Evolutionary conservation across 2,888 invertebrate species (phyloP), one percentile per base, ranked within the genome.

Genomic region (Deroplatys truncata): DNA sequence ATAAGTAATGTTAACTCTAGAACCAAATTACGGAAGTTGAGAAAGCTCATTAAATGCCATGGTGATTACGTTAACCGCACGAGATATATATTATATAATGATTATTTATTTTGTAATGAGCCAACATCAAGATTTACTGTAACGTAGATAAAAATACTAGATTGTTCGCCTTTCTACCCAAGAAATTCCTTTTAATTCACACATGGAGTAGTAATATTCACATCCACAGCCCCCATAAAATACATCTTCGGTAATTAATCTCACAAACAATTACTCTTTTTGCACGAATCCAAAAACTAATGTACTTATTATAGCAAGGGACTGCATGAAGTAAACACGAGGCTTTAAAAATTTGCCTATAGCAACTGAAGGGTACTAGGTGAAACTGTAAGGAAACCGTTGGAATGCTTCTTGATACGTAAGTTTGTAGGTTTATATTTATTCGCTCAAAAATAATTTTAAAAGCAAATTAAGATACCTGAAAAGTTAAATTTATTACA

Each of bases 111-210:
- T 87, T 82, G 25, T 83, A 87, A 87, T 35, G 87, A 87, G 87
- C 83, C 87, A 87, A 87, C 82, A 87, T 87, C 87, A 87, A 87
- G 82, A 87, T 25, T 83, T 85, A 87, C 82, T 31, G 82, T 85
- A 86, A 89, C 4, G 29, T 82, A 89, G 82, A 86, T 49, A 29
- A 28, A 31, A 86, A 89, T 28, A 72, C 84, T 85, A 89, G 82
- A 82, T 72, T 82, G 49, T 89, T 82, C 86, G 86, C 86, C 49
- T 86, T 89, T 83, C 35, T 86, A 28, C 43, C 83, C 82, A 28
- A 35, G 56, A 72, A 72, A 72, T 72, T 83, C 87, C 87, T 35
- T 83, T 86, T 82, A 82, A 86, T 28, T 82, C 28, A 72, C 85
- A 83, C 87, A 87, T 87, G 87, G 87, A 87, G 87, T 87, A 87